A percentile compares a stretch with the other conserved stretches of the same genome.
Evolutionary conservation across 2,888 invertebrate genomes (phyloP).

Genomic region (Calephelis perditalis): DNA sequence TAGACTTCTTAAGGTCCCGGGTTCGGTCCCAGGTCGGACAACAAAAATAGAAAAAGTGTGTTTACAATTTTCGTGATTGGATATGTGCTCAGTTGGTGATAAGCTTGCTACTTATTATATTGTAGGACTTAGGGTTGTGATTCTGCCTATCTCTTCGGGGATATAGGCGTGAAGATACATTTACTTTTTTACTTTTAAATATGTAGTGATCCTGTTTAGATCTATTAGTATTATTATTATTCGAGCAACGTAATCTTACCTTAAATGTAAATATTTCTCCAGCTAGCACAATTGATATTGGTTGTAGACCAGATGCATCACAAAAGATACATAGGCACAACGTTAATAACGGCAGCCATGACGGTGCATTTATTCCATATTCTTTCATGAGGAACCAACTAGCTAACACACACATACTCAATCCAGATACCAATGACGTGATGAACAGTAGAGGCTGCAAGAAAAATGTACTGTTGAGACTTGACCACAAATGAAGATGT

Average conservation of each 20-base stretch:
- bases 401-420: conserved; percentile 58
- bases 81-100: too few species aligned
- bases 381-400: conserved; percentile 58
- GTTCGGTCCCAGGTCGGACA: too few species aligned
- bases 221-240: too few species aligned
- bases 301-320: conserved; percentile 71
- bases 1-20: too few species aligned
- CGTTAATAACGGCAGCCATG: conserved; percentile 69
- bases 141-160: too few species aligned
- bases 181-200: too few species aligned
- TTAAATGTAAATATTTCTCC: conserved; percentile 74
- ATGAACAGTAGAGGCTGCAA: conserved; percentile 51
- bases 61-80: too few species aligned
- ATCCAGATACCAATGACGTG: conserved; percentile 53
- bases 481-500: background rate
- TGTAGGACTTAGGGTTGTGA: too few species aligned
- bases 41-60: too few species aligned
- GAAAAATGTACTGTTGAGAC: background rate
- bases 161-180: too few species aligned
- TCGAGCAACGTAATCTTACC: conserved; percentile 35
- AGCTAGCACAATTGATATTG: conserved; percentile 66
- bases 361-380: conserved; percentile 42
- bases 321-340: conserved; percentile 71
- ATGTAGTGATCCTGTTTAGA: too few species aligned
- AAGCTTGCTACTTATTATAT: too few species aligned